phyloP scores from a whole-genome alignment of 2,888 invertebrate species.

The Amblyjoppa proteus region DNA sequence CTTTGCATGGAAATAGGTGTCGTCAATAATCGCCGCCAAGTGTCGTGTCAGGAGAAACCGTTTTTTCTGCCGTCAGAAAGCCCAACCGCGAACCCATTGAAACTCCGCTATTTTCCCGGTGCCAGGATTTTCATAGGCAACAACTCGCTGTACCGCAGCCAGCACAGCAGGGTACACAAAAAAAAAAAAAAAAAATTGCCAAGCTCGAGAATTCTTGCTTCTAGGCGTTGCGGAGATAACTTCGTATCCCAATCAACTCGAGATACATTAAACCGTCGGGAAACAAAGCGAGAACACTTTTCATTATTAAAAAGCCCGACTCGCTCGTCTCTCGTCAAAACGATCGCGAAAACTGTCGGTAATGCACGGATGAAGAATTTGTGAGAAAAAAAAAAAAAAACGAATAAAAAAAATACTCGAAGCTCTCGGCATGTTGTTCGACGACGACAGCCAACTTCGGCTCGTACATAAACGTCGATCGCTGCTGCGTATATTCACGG shows the following conservation, averaged over 20 bases:
- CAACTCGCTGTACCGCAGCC: no score
- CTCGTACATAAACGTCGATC: no score
- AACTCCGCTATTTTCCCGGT: not conserved
- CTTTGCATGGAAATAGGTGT: no score
- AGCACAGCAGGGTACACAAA: no score
- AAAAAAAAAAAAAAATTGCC: not conserved
- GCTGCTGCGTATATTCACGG: not conserved
- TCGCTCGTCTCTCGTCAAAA: not conserved
- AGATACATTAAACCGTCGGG: not conserved
- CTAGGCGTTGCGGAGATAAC: not conserved
- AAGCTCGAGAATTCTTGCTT: not conserved
- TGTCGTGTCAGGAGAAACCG: not conserved
- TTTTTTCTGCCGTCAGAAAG: not conserved
- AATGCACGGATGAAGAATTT: not conserved
- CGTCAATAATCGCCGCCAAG: no score
- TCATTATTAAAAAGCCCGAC: not conserved
- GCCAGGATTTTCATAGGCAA: not conserved
- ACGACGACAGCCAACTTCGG: no score
- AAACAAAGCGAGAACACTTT: not conserved
- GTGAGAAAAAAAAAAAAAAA: not conserved
- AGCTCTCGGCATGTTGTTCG: no score
- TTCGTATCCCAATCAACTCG: not conserved
- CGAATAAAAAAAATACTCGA: no score
- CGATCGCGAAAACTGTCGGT: not conserved
- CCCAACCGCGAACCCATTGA: not conserved